Base-by-base conservation (phyloP, 2,888 invertebrate genomes). In the Eristalinus aeneus region DNA sequence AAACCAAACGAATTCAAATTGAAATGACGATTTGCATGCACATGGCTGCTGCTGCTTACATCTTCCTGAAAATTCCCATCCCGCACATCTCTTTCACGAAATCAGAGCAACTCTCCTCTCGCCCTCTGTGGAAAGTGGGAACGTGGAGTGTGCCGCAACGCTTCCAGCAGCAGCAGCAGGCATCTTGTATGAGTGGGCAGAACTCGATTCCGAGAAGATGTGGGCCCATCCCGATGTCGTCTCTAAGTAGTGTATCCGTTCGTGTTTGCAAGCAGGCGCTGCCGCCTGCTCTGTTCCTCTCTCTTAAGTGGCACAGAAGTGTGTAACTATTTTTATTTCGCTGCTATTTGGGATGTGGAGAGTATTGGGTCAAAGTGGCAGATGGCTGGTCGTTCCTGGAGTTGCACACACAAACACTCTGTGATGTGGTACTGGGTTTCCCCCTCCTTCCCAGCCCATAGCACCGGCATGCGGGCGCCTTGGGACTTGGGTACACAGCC, bases 291-390 rank as follows among this genome's bases (percentile, higher is more conserved):
- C 27, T 5, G 2, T 5, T 5, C 27, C 27, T 5, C 27, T 56
- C 71, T 72, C 54, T 60, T 61, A 77, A 81, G 81, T 76, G 68
- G 77, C 64, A 64, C 73, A 63, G 76, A 60, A 86, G 76, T 86
- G 46, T 46, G 77, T 77, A 73, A 86, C 81, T 86, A 86, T 81
- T 86, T 86, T 86, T 81, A 77, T 73, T 64, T 73, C 74, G 39
- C 53, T 77, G 39, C 53, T 69, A 53, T 65, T 81, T 81, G 69
- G 73, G 77, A 81, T 77, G 76, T 77, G 69, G 85, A 86, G 81
- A 81, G 73, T 86, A 86, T 86, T 86, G 73, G 85, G 85, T 86
- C 85, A 86, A 81, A 81, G 85, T 73, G 73, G 76, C 84, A 85
- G 84, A 84, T 84, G 84, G 79, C 58, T 80, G 34, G 63, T 34